Evolutionary conservation across 2,113 vertebrate species (phyloP).

Genomic region (Datnioides undecimradiatus): DNA sequence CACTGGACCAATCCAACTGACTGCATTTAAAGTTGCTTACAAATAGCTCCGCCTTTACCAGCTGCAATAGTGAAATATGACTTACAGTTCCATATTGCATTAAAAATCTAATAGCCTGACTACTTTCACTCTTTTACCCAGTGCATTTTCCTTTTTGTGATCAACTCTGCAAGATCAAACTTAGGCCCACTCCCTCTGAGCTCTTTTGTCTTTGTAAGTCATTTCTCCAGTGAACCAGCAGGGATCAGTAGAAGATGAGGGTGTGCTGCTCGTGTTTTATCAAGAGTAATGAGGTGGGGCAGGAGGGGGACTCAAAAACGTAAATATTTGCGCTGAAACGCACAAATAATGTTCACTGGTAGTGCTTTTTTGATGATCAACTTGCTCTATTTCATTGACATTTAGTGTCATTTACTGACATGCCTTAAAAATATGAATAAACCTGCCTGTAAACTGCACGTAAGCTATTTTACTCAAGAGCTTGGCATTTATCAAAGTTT

Average conservation of each 20-base stretch:
- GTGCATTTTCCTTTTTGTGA: neutral
- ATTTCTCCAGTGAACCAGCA: slow-evolving; percentile 2
- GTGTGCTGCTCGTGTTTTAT: neutral
- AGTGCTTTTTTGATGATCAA: neutral
- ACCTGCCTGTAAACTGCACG: neutral
- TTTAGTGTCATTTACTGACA: slow-evolving; percentile 1
- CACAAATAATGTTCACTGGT: neutral
- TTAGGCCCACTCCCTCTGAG: neutral
- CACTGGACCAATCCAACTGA: too few relatives aligned
- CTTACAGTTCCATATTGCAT: too few relatives aligned
- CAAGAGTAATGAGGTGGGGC: neutral
- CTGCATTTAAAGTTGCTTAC: too few relatives aligned
- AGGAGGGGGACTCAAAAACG: neutral
- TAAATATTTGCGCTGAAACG: neutral
- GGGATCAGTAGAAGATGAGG: slow-evolving; percentile 7
- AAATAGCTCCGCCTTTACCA: too few relatives aligned
- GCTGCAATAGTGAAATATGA: too few relatives aligned
- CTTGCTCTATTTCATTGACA: neutral
- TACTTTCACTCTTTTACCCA: neutral
- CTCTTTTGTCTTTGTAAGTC: slow-evolving; percentile 2
- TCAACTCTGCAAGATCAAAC: neutral
- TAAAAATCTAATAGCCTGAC: too few relatives aligned
- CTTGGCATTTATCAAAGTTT: slow-evolving; percentile 15
- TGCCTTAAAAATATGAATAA: slow-evolving; percentile 5
- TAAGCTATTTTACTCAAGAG: neutral